These are phyloP conservation scores for Isurus oxyrinchus DNA, from an alignment of 2,113 vertebrate species.

Conservation along the genomic window DNA sequence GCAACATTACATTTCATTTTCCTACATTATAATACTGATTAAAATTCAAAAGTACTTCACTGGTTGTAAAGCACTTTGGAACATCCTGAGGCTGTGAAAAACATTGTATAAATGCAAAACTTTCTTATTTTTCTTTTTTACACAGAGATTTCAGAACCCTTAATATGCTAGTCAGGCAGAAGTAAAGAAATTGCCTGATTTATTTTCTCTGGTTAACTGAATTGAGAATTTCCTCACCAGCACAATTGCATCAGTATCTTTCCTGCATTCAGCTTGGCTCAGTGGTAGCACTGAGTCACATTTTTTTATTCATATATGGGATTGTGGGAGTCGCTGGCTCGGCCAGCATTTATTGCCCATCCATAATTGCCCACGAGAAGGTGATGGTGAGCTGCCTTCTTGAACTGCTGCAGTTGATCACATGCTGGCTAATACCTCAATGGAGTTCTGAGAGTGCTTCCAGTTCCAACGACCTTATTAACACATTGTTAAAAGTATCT, in stretches of 20 bases:
- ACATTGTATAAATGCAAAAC: background rate
- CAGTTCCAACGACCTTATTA: background rate
- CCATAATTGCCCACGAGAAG: too few relatives aligned
- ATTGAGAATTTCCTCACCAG: background rate
- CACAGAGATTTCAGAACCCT: background rate
- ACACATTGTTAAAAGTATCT: background rate
- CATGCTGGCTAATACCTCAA: background rate
- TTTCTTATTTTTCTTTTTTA: background rate
- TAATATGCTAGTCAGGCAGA: background rate
- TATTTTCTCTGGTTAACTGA: background rate
- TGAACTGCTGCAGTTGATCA: background rate
- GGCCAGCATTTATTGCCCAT: too few relatives aligned
- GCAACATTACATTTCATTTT: background rate
- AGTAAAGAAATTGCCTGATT: background rate
- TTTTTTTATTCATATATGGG: too few relatives aligned
- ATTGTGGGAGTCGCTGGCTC: too few relatives aligned
- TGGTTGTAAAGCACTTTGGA: too few relatives aligned
- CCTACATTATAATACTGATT: background rate
- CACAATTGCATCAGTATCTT: background rate
- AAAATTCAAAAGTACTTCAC: background rate
- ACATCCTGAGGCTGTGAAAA: background rate
- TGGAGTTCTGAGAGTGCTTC: background rate
- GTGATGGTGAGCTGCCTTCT: too few relatives aligned
- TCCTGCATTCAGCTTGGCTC: background rate
- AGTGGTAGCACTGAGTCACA: background rate